phyloP scores from a whole-genome alignment of 23 tunicate genomes.

The Pegea sp. region DNA sequence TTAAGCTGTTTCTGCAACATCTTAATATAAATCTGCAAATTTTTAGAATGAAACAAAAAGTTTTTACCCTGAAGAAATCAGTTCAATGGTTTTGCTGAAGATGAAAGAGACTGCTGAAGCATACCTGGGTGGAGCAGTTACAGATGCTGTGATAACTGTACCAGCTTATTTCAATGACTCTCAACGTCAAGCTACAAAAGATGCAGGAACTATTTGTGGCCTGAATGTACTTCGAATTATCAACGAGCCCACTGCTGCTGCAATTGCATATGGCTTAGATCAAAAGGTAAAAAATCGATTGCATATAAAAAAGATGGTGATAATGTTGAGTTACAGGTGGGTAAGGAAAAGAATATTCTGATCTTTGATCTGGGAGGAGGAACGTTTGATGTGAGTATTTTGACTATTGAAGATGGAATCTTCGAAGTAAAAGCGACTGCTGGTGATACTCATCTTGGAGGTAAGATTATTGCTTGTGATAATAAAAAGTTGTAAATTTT shows the following conservation, averaged over 20 bases:
- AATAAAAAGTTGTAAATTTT: neutral
- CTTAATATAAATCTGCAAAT: too few species aligned
- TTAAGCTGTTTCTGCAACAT: too few species aligned
- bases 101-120: slow-evolving; percentile 91
- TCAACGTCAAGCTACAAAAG: too few species aligned
- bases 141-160: too few species aligned
- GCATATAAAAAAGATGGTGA: too few species aligned
- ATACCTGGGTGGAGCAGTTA: slow-evolving; percentile 63
- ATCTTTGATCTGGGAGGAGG: slow-evolving; percentile 87
- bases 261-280: slow-evolving; percentile 74
- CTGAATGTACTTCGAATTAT: slow-evolving; percentile 64
- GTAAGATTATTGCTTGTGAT: neutral
- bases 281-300: slow-evolving; percentile 56
- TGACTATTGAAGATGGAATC: slow-evolving; percentile 71
- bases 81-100: too few species aligned
- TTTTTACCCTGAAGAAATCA: slow-evolving; percentile 72
- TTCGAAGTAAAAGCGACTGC: slow-evolving; percentile 83
- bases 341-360: slow-evolving; percentile 49
- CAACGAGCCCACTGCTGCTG: slow-evolving; percentile 87
- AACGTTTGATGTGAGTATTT: slow-evolving; percentile 66
- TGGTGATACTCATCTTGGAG: slow-evolving; percentile 86
- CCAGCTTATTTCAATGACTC: too few species aligned
- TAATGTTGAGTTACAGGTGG: slow-evolving; percentile 29
- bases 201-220: slow-evolving; percentile 83
- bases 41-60: slow-evolving; percentile 42